Evolutionary conservation across 2,113 vertebrate species (phyloP), one percentile per base, ranked within the genome.

Genomic region (Microtus richardsoni): DNA sequence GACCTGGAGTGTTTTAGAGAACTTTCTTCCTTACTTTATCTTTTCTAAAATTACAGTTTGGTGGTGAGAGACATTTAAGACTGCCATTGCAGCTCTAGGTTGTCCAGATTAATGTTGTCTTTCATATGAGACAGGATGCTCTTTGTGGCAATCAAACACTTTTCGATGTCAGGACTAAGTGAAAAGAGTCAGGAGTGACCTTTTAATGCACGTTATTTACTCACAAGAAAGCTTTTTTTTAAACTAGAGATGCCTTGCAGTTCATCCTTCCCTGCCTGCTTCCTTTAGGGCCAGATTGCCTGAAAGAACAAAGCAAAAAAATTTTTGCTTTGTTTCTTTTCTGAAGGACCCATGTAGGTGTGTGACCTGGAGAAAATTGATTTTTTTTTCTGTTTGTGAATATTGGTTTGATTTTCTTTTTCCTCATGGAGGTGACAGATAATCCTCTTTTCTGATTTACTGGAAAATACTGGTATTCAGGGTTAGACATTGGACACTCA

Each of bases 161-260:
- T 77, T 91, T 95, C 24, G 68, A 3, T 82, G 77, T 78, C 26
- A 93, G 75, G 91, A 95, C 52, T 44, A 77, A 92, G 77, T 58
- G 85, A 89, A 93, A 90, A 94, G 88, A 91, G 92, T 94, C 77
- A 82, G 84, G 60, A 92, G 54, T 94, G 94, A 95, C 89, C 92
- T 97, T 97, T 97, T 71, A 96, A 96, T 89, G 83, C 39, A 93
- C 83, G 73, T 88, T 91, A 95, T 97, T 97, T 97, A 95, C 89
- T 95, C 28, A 36, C 85, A 94, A 77, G 62, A 98, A 95, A 68
- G 62, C 78, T 96, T 86, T 92, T 84, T 83, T 94, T 86, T 94
- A 30, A 44, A 89, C 86, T n/a, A 83, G 16, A 94, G 70, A 88
- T 44, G 79, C 39, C 73, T 91, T 44, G 7, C 64, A 95, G 89